phyloP scores from a whole-genome alignment of 2,113 vertebrate species.

The Zeus faber region DNA sequence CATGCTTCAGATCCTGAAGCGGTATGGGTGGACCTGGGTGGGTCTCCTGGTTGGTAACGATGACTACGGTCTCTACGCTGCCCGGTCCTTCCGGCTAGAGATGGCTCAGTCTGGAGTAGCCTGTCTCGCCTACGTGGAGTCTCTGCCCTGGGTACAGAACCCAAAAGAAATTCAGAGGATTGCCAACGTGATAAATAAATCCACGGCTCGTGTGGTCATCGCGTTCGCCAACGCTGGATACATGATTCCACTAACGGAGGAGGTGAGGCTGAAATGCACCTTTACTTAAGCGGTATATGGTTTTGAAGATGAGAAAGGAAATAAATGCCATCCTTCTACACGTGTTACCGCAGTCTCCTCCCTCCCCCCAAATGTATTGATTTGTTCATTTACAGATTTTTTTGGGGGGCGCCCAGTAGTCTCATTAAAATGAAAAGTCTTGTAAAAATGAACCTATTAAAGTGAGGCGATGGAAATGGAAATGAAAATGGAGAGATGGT shows the following conservation, averaged over 20 bases:
- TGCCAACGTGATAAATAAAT: conserved; percentile 21
- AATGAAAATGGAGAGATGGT: too few species aligned
- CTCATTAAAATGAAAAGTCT: too few species aligned
- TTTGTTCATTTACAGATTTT: not conserved
- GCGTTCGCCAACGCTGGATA: conserved; percentile 13
- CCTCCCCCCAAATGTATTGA: too few species aligned
- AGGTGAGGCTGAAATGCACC: conserved; percentile 25
- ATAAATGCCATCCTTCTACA: too few species aligned
- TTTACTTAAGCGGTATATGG: too few species aligned
- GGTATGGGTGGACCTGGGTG: conserved; percentile 32
- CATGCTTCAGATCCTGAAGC: not conserved
- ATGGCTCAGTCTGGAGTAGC: conserved; percentile 30
- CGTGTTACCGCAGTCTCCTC: too few species aligned
- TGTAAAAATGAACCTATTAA: too few species aligned
- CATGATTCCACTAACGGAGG: conserved; percentile 39
- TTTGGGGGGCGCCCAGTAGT: too few species aligned
- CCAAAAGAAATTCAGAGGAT: conserved; percentile 30
- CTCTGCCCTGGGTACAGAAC: conserved; percentile 41
- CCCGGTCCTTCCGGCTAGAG: conserved; percentile 36
- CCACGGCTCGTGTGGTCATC: conserved; percentile 1
- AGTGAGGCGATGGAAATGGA: too few species aligned
- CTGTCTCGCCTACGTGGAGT: conserved; percentile 54
- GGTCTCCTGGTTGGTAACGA: conserved; percentile 52
- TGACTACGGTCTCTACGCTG: conserved; percentile 56
- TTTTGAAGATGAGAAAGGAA: too few species aligned